phyloP scores from a whole-genome alignment of 2,113 vertebrate genomes.

The Otolemur garnettii region DNA sequence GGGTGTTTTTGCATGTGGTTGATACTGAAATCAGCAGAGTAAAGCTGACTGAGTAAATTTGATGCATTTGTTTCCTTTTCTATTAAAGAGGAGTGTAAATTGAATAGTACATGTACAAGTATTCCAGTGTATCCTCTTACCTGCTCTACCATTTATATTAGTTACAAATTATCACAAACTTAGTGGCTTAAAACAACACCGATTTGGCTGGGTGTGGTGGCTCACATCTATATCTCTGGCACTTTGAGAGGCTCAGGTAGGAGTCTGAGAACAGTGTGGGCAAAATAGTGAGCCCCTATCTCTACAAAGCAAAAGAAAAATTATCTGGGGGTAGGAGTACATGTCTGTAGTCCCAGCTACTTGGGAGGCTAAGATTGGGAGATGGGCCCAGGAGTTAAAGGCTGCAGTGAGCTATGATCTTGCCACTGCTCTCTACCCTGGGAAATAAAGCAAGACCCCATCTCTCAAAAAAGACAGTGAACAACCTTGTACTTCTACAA shows the following conservation, averaged over 20 bases:
- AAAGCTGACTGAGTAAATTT: slow-evolving; percentile 6
- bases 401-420: background rate
- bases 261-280: background rate
- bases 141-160: background rate
- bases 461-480: background rate
- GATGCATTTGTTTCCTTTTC: background rate
- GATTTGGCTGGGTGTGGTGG: background rate
- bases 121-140: background rate
- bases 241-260: background rate
- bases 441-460: background rate
- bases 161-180: background rate
- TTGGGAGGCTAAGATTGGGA: background rate
- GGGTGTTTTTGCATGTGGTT: background rate
- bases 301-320: background rate
- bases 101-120: slow-evolving; percentile 36
- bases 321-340: background rate
- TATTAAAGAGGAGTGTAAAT: background rate
- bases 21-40: slow-evolving; percentile 25
- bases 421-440: background rate
- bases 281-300: background rate
- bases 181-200: slow-evolving; percentile 2
- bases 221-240: background rate
- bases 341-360: background rate
- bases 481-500: too few relatives aligned
- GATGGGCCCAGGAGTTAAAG: background rate